A percentile compares a stretch with the other conserved stretches of the same genome.
These are phyloP conservation scores for Cyphomyrus plagiostoma DNA, from an alignment of 2,113 vertebrate genomes.

Conservation along the genomic window DNA sequence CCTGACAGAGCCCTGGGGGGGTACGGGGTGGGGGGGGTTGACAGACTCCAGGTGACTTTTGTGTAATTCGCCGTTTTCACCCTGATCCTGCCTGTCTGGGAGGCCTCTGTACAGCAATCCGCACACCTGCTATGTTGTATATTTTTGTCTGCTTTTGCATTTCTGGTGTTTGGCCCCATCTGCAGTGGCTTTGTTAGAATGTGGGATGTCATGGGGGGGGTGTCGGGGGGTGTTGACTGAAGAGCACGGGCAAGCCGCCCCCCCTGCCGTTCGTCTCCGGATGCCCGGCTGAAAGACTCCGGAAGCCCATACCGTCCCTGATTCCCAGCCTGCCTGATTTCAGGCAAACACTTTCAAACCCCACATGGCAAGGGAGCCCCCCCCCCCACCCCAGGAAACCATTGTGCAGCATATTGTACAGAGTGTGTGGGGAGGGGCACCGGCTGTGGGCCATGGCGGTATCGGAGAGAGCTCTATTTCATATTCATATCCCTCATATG, in stretches of 20 bases:
- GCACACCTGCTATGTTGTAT: not conserved
- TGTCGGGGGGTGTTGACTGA: not conserved
- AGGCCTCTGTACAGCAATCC: not conserved
- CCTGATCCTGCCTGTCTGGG: not conserved
- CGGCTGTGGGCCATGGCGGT: not conserved
- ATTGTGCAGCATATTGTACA: not conserved
- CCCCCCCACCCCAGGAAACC: not conserved
- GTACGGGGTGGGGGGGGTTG: not conserved
- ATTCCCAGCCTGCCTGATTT: not conserved
- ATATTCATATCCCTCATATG: conserved; percentile 23
- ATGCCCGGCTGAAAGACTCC: not conserved
- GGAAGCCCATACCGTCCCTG: not conserved
- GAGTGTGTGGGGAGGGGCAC: not conserved
- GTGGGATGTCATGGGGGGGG: not conserved
- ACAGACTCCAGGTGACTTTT: not conserved
- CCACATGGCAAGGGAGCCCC: not conserved
- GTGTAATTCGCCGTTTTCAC: not conserved
- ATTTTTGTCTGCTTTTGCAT: not conserved
- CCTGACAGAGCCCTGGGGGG: not conserved
- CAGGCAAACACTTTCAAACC: not conserved
- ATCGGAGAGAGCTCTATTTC: conserved; percentile 28
- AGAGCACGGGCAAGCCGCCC: not conserved
- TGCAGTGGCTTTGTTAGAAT: not conserved
- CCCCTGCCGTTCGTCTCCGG: not conserved
- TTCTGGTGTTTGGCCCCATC: not conserved